Conservation (phyloP, 2,113 vertebrate genomes). For the Strigops habroptila region DNA sequence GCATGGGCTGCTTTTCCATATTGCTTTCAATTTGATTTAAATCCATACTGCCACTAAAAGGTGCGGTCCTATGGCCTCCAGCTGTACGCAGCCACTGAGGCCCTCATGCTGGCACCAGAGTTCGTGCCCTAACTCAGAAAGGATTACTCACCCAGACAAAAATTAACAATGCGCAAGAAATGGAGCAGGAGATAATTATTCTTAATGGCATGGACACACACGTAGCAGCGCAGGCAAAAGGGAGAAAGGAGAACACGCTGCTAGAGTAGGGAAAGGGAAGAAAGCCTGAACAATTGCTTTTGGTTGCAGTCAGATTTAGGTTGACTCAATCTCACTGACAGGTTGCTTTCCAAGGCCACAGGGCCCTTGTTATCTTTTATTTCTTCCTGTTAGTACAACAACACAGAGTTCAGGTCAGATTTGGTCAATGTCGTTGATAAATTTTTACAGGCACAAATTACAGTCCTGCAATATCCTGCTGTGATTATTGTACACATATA, state of each 20-base stretch:
- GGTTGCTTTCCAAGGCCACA: background rate
- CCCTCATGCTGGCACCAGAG: background rate
- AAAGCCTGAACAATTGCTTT: background rate
- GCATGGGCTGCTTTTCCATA: background rate
- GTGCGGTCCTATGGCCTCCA: background rate
- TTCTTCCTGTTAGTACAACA: background rate
- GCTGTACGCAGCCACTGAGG: accelerated
- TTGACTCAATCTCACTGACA: background rate
- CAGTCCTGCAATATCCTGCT: background rate
- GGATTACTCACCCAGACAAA: background rate
- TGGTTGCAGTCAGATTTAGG: background rate
- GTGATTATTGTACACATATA: background rate
- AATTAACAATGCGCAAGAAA: background rate
- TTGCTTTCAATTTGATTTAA: background rate
- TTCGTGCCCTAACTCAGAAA: background rate
- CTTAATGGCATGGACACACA: background rate
- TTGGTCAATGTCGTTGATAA: background rate
- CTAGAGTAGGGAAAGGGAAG: background rate
- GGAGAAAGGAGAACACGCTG: accelerated
- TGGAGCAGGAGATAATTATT: background rate
- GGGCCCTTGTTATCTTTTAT: background rate
- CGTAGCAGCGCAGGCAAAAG: background rate
- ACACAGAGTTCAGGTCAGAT: background rate
- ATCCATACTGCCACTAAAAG: background rate
- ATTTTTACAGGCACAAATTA: background rate